A percentile compares a stretch with the other conserved stretches of the same genome.
Conservation (phyloP, 2,797 vertebrate genomes). For the Lindbergichthys nudifrons region DNA sequence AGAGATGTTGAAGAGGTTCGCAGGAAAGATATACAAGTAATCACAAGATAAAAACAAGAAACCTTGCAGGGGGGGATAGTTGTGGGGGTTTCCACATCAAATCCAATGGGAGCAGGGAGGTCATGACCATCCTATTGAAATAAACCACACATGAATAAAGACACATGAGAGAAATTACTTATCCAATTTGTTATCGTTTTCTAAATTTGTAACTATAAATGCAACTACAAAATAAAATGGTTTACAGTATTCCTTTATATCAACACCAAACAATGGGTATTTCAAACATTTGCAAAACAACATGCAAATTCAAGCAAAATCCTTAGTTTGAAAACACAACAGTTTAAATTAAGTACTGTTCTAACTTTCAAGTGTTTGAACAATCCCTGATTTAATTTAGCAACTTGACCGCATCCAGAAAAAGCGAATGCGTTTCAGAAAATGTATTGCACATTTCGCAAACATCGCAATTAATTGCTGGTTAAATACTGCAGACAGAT, state of each 20-base stretch:
- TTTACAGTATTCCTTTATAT: no score
- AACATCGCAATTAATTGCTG: no score
- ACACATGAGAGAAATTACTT: no score
- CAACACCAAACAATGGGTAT: no score
- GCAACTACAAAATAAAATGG: no score
- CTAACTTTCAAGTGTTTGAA: neutral
- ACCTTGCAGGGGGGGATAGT: conserved; percentile 89
- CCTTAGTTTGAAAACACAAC: no score
- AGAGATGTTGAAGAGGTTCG: neutral
- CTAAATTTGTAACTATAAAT: no score
- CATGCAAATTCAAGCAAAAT: no score
- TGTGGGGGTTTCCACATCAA: conserved; percentile 90
- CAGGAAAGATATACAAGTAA: neutral
- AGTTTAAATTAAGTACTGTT: no score
- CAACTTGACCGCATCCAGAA: neutral
- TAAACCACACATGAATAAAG: no score
- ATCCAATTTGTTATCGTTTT: no score
- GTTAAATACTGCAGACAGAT: neutral
- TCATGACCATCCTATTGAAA: conserved; percentile 88
- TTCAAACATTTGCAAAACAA: no score
- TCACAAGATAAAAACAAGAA: neutral
- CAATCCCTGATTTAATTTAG: neutral
- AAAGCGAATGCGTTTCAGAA: neutral
- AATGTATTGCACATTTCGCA: neutral
- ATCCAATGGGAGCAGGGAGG: conserved; percentile 91